Evolutionary conservation across 1,140 invertebrate genomes (phyloP), one percentile per base, ranked within the genome.

Genomic region (Zophobas atratus): DNA sequence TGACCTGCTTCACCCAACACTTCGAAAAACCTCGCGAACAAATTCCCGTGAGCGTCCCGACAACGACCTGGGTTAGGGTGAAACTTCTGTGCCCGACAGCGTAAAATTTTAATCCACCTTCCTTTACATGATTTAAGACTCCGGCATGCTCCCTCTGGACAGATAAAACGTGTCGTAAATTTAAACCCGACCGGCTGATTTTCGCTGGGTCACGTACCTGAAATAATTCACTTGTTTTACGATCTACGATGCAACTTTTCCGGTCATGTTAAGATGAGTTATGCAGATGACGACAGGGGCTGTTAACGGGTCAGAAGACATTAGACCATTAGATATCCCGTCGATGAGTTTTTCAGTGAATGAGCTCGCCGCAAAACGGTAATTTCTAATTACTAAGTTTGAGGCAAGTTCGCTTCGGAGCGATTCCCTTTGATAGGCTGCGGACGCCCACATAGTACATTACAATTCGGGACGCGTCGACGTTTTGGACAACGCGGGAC

Each of bases 161-260:
- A 33, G 1, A 67, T 67, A 67, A 67, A 67, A 67, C 60, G 60
- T 67, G 60, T 43, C 60, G 39, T 67, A 67, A 67, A 67, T 67
- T 67, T 43, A n/a, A 41, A 32, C 6, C n/a, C 38, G 32, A 39
- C 43, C 39, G 8, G 32, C 39, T 39, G 60, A 67, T 67, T 67
- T 67, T 67, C 32, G 35, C 60, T 33, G 33, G 60, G 60, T 67
- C 60, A 67, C 39, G 60, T 67, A 32, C 60, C 60, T 20, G 38
- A 43, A 67, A 67, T 67, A 67, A 67, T 67, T 67, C 60, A 67
- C 39, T 67, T 67, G 60, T 67, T 67, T 67, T 67, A 67, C 60
- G 60, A 67, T 4, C 49, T 20, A 2, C 4, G 6, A 51, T 67
- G 60, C 56, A 60, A 60, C 56, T 60, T 60, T 60, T 60, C 35